Percentiles rank a stretch among this genome's conserved stretches.
Conservation (phyloP, 2,888 invertebrate genomes). For the Tenthredo mesomela region DNA sequence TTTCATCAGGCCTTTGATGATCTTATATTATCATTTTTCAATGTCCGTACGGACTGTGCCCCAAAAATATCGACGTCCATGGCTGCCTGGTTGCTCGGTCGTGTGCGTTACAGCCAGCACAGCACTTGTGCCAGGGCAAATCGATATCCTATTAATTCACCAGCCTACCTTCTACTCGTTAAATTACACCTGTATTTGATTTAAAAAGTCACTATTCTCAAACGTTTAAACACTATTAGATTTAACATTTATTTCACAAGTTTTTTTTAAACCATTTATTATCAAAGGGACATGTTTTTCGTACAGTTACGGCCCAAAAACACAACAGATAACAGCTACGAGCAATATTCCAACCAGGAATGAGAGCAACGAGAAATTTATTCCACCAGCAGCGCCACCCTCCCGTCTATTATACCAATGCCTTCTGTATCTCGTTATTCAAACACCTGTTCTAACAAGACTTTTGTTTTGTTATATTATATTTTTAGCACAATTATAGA, state of each 20-base stretch:
- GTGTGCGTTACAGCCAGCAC: slow-evolving; percentile 63
- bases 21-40: slow-evolving; percentile 34
- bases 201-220: slow-evolving; percentile 51
- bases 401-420: slow-evolving; percentile 53
- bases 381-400: slow-evolving; percentile 60
- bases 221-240: slow-evolving; percentile 52
- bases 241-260: slow-evolving; percentile 54
- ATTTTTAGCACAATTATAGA: slow-evolving; percentile 8
- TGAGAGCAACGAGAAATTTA: slow-evolving; percentile 68
- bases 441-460: slow-evolving; percentile 34
- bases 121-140: slow-evolving; percentile 67
- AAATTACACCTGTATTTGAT: slow-evolving; percentile 66
- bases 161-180: slow-evolving; percentile 70
- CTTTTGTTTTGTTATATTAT: background rate
- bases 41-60: slow-evolving; percentile 66
- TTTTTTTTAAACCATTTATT: slow-evolving; percentile 56
- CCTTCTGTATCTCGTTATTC: slow-evolving; percentile 56
- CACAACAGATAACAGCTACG: slow-evolving; percentile 74
- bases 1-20: slow-evolving; percentile 51
- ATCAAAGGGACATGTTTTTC: slow-evolving; percentile 68
- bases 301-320: slow-evolving; percentile 69
- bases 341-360: slow-evolving; percentile 71
- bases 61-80: slow-evolving; percentile 77
- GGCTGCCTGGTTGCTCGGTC: slow-evolving; percentile 66
- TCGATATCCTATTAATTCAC: slow-evolving; percentile 75